A percentile compares a stretch with the other conserved stretches of the same genome.
These are phyloP conservation scores for Chitala chitala DNA, from an alignment of 2,113 vertebrate species.

Conservation along the genomic window DNA sequence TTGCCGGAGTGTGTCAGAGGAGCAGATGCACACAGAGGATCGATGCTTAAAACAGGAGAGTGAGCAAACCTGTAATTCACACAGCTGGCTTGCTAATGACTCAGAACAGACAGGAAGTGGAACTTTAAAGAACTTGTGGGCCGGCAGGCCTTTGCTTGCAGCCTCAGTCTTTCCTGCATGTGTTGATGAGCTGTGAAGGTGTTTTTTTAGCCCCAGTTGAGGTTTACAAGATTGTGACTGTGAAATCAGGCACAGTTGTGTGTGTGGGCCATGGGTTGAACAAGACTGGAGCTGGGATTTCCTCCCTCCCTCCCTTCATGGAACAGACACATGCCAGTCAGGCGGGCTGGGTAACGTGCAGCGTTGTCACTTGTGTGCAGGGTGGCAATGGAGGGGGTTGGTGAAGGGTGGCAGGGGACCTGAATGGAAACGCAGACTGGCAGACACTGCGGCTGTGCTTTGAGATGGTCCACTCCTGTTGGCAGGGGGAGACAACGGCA, in stretches of 20 bases:
- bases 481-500: background rate
- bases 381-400: too few relatives aligned
- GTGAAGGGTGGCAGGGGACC: too few relatives aligned
- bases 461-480: too few relatives aligned
- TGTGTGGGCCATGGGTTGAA: too few relatives aligned
- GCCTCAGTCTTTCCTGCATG: background rate
- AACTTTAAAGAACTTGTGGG: background rate
- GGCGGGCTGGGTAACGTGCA: too few relatives aligned
- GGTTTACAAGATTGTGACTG: background rate
- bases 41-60: background rate
- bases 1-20: background rate
- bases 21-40: background rate
- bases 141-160: background rate
- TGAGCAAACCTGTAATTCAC: conserved; percentile 1
- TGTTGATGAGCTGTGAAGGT: background rate
- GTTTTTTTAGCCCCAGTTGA: background rate
- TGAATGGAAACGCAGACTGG: too few relatives aligned
- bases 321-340: too few relatives aligned
- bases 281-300: too few relatives aligned
- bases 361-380: too few relatives aligned
- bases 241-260: background rate
- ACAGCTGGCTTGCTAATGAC: background rate
- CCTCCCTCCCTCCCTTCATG: too few relatives aligned
- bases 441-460: too few relatives aligned
- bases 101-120: background rate